Conservation (phyloP, 2,888 invertebrate genomes). For the Leptopilina drosophilae region DNA sequence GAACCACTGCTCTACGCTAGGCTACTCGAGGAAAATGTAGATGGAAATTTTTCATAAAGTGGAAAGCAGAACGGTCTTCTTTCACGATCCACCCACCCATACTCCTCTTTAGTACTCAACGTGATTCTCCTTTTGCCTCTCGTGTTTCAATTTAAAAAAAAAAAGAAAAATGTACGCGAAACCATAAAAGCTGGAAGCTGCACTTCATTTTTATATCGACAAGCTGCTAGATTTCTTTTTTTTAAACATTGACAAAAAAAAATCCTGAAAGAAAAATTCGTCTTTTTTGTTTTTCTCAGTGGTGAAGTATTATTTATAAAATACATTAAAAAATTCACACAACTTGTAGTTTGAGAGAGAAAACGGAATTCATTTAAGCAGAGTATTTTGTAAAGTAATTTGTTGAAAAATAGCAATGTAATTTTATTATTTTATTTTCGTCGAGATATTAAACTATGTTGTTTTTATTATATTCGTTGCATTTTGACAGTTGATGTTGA, state of each 20-base stretch:
- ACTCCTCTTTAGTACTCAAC: background rate
- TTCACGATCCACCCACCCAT: constrained; percentile 5
- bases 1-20: no score
- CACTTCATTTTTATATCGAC: constrained; percentile 28
- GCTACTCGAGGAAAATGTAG: constrained; percentile 14
- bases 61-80: constrained; percentile 13
- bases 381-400: no score
- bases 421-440: no score
- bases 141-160: background rate
- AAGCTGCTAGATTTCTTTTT: constrained; percentile 10
- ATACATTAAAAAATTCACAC: no score
- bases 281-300: background rate
- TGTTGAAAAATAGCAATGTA: no score
- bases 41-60: constrained; percentile 27
- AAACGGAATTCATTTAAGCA: no score
- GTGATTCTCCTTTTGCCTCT: constrained; percentile 20
- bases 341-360: no score
- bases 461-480: no score
- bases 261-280: background rate
- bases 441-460: no score
- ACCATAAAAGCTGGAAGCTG: background rate
- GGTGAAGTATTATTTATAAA: no score
- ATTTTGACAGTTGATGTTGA: no score
- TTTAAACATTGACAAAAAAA: background rate
- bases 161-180: background rate